phyloP scores from a whole-genome alignment of 2,113 vertebrate genomes.

The Balaenoptera acutorostrata region DNA sequence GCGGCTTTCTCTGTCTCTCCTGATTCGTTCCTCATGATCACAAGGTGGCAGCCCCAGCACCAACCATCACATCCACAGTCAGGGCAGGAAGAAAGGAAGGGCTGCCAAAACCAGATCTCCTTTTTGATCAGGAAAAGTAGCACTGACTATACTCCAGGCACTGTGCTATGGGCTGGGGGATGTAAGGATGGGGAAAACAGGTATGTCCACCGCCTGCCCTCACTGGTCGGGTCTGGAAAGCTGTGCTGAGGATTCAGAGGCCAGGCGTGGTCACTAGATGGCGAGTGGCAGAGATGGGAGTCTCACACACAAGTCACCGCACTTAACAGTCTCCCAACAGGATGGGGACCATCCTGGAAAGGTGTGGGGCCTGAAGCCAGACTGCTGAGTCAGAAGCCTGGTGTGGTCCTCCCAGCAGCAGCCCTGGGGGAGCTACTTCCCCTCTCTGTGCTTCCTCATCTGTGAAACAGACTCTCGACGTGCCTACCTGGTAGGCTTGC shows the following conservation, averaged over 20 bases:
- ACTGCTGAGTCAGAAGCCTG: not conserved
- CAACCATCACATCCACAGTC: not conserved
- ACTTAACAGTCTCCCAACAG: not conserved
- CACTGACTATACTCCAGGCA: not conserved
- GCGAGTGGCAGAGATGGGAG: not conserved
- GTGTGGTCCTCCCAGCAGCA: not conserved
- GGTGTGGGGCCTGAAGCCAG: not conserved
- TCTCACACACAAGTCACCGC: not conserved
- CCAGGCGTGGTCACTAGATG: not conserved
- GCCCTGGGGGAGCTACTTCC: not conserved
- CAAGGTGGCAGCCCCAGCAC: not conserved
- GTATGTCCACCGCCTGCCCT: too few species aligned
- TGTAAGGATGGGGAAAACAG: too few species aligned
- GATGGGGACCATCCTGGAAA: not conserved
- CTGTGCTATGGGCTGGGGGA: not conserved
- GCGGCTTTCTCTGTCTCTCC: rapidly evolving
- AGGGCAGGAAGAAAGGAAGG: not conserved
- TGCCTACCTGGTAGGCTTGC: not conserved
- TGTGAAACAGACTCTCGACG: rapidly evolving
- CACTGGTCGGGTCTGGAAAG: not conserved
- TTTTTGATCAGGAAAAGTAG: not conserved
- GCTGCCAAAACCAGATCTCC: not conserved
- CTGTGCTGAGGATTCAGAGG: not conserved
- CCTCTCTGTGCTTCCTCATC: too few species aligned
- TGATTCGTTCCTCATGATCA: not conserved